Evolutionary conservation across 2,113 vertebrate species (phyloP).

Genomic region (Hypanus sabinus): DNA sequence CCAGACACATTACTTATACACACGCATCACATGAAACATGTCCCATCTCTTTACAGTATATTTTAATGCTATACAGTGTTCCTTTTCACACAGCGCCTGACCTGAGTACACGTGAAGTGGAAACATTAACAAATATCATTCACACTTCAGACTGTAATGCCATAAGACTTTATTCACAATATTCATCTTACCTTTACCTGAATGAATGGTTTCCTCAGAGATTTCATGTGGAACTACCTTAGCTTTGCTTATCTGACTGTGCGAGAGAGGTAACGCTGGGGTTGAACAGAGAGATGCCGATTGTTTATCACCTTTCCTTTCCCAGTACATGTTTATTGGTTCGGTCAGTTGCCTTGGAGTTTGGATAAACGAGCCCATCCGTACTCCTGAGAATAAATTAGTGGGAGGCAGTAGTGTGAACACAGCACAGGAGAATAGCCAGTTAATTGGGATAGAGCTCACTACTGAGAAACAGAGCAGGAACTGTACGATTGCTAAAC

Average conservation of each 20-base stretch:
- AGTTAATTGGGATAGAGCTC: neutral
- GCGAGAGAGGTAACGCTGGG: too few relatives aligned
- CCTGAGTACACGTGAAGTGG: neutral
- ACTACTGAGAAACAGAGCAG: neutral
- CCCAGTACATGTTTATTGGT: neutral
- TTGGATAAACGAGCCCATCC: neutral
- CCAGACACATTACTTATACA: neutral
- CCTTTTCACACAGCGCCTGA: too few relatives aligned
- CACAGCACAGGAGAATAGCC: neutral
- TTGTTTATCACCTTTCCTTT: slow-evolving; percentile 12
- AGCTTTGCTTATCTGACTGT: neutral
- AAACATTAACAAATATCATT: neutral
- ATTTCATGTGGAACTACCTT: neutral
- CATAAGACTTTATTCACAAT: neutral
- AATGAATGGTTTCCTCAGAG: neutral
- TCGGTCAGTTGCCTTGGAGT: neutral
- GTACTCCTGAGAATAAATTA: neutral
- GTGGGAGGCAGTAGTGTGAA: neutral
- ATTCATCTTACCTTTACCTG: neutral
- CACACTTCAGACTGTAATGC: neutral
- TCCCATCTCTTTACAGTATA: neutral
- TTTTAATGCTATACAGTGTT: neutral
- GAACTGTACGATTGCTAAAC: neutral
- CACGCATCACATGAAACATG: neutral
- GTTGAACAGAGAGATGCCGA: neutral